These are phyloP conservation scores for Muscidifurax raptorellus DNA, from an alignment of 1,140 invertebrate genomes.

Conservation along the genomic window DNA sequence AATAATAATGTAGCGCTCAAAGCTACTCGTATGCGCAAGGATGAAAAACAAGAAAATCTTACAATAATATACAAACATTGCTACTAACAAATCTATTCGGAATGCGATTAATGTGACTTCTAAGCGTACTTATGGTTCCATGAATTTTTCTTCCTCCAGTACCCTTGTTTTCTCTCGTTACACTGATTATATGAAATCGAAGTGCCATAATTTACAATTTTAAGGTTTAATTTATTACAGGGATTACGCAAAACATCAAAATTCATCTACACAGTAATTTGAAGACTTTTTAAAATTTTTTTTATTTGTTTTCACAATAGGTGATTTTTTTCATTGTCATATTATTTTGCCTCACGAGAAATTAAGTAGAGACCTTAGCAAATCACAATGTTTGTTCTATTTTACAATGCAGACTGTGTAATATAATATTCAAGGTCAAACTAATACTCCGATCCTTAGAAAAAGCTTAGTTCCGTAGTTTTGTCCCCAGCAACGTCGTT, in stretches of 20 bases:
- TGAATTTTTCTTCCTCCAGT: slow-evolving; percentile 19
- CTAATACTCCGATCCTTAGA: slow-evolving; percentile 35
- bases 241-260: slow-evolving; percentile 49
- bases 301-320: slow-evolving; percentile 36
- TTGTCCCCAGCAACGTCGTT: slow-evolving; percentile 11
- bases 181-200: slow-evolving; percentile 49
- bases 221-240: slow-evolving; percentile 32
- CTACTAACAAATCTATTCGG: slow-evolving; percentile 48
- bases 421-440: slow-evolving; percentile 40
- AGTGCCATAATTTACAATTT: slow-evolving; percentile 43
- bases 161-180: not conserved
- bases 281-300: slow-evolving; percentile 27
- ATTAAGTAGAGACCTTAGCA: slow-evolving; percentile 22
- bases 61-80: slow-evolving; percentile 49
- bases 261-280: slow-evolving; percentile 48
- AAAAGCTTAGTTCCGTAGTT: slow-evolving; percentile 27
- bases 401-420: slow-evolving; percentile 29
- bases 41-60: slow-evolving; percentile 48
- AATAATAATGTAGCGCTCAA: slow-evolving; percentile 45
- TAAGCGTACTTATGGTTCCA: slow-evolving; percentile 23
- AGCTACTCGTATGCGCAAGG: slow-evolving; percentile 16
- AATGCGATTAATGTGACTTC: slow-evolving; percentile 42
- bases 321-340: slow-evolving; percentile 33
- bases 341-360: slow-evolving; percentile 5
- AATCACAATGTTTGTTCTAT: slow-evolving; percentile 29